Conservation (phyloP, 2,113 vertebrate species). For the Opisthocomus hoazin region DNA sequence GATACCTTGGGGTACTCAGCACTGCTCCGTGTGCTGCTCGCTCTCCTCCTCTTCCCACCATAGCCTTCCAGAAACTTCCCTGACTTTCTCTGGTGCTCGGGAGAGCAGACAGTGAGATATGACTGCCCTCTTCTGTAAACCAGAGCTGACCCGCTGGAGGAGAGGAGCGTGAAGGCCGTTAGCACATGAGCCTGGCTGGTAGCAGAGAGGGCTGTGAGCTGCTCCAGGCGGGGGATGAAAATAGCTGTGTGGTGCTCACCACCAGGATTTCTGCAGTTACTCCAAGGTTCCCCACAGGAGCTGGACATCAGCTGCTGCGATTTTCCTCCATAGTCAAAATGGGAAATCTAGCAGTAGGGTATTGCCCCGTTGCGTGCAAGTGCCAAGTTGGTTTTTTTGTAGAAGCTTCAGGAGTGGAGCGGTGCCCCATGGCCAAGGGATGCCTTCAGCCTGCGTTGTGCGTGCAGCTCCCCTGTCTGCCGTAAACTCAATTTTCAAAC, state of each 20-base stretch:
- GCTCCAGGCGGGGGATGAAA: neutral
- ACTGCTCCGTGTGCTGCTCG: rapidly evolving
- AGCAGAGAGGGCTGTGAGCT: neutral
- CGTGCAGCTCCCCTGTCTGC: neutral
- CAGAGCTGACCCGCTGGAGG: neutral
- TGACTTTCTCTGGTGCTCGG: neutral
- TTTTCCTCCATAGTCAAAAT: neutral
- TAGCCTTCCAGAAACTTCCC: neutral
- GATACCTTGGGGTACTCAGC: rapidly evolving
- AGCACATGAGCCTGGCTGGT: neutral
- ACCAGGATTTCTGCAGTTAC: neutral
- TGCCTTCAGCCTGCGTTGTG: neutral
- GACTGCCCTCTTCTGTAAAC: neutral
- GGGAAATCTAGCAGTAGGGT: neutral
- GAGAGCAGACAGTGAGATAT: neutral
- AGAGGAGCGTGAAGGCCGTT: neutral
- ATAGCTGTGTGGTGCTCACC: neutral
- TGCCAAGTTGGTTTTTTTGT: neutral
- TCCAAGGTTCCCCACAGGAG: neutral
- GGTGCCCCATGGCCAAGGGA: neutral
- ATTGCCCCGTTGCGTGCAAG: rapidly evolving
- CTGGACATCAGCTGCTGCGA: neutral
- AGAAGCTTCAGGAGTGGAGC: neutral
- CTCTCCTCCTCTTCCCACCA: neutral
- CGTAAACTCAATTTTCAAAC: conserved; percentile 27